Evolutionary conservation across 2,888 invertebrate genomes (phyloP), one percentile per base, ranked within the genome.

Genomic region (Sylvicola cinctus): DNA sequence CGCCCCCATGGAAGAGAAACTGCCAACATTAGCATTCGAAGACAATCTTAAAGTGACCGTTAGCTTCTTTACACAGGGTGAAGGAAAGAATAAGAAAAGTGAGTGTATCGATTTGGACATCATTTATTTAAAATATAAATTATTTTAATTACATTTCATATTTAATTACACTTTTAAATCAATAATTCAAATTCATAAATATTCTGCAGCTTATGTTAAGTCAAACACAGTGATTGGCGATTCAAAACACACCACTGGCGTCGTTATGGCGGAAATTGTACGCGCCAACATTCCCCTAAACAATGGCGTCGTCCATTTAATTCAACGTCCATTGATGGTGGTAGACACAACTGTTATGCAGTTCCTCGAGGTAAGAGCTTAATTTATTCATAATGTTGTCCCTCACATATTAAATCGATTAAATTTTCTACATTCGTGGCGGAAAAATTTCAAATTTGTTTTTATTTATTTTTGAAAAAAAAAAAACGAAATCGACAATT

Each of bases 301-400:
- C 49, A 91, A 90, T 49, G 90, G 91, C 23, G 88, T 91, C 1
- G 75, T 91, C 4, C 91, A 93, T 60, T 70, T 93, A 41, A 90
- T 91, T 44, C 80, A 85, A 47, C 70, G 83, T 42, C 90, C 90
- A 1, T 63, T 91, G 12, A 85, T 90, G 79, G 76, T 90, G 38
- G 81, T 87, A 34, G 87, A 88, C 49, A 79, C 78, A n/a, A 77
- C 78, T 3, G 76, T 88, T 40, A 73, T 72, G 43, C 75, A 87
- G 53, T 81, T 87, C 49, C 63, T 88, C 38, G 73, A 79, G 79
- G 87, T 87, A 64, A 65, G n/a, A n/a, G 68, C 2, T 16, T 31
- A 26, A 32, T 23, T 27, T 15, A 33, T 31, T 28, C 26, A 3
- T 28, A 31, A 13, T 28, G 31, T 14, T 23, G n/a, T 25, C 8